A percentile compares a stretch with the other conserved stretches of the same genome.
Conservation (phyloP, 2,888 invertebrate species). For the Agriotes lineatus region DNA sequence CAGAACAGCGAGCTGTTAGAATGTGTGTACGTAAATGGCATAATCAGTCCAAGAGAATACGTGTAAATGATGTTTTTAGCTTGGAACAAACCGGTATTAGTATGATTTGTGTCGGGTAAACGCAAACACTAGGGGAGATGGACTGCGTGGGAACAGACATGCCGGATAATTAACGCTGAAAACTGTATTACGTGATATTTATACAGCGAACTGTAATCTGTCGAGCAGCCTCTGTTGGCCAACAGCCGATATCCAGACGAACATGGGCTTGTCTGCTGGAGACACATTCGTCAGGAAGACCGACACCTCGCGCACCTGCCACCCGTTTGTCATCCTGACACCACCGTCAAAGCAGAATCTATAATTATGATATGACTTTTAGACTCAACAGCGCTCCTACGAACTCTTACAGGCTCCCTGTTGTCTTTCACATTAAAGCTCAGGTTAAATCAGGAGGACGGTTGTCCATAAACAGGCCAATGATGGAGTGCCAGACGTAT, state of each 20-base stretch:
- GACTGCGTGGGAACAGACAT: constrained; percentile 47
- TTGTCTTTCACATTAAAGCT: not conserved
- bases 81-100: constrained; percentile 41
- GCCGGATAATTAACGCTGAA: constrained; percentile 54
- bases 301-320: constrained; percentile 53
- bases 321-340: constrained; percentile 52
- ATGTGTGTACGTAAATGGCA: constrained; percentile 6
- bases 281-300: constrained; percentile 53
- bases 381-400: not conserved
- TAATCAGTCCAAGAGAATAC: constrained; percentile 16
- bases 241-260: constrained; percentile 37
- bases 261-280: constrained; percentile 49
- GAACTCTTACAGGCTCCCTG: constrained; percentile 8
- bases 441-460: not conserved
- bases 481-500: not conserved
- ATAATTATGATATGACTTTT: constrained; percentile 32
- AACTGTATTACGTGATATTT: constrained; percentile 53
- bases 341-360: constrained; percentile 34
- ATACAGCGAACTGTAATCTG: constrained; percentile 50
- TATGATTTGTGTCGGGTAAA: constrained; percentile 46
- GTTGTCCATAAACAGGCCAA: not conserved
- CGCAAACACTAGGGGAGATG: constrained; percentile 44
- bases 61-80: constrained; percentile 31
- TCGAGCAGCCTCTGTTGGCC: constrained; percentile 43
- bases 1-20: not conserved